Base-by-base conservation (phyloP, 2,888 invertebrate genomes). In the Heliothis peltigera region DNA sequence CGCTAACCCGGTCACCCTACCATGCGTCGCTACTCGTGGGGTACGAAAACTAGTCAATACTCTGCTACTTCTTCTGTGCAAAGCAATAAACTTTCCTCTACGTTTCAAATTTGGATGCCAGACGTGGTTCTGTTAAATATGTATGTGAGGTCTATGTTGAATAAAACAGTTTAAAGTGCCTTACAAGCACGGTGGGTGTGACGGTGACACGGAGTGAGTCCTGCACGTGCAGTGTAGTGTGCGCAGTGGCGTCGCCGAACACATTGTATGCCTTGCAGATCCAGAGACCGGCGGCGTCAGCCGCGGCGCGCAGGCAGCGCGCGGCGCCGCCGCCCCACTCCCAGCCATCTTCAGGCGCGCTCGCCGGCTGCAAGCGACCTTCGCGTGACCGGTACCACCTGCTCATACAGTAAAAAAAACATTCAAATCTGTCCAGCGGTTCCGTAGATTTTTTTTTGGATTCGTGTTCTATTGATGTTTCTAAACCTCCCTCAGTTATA, bases 241-340 rank as follows among this genome's bases (percentile, higher is more conserved):
- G 96, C 54, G 96, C 95, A 42, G 96, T 95, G 81, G 96, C 96
- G 84, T 96, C 96, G 4, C 97, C 97, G 79, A 96, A 95, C 75
- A 95, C 94, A 90, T 97, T 97, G 85, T 95, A 96, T 8, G 96
- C 97, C 79, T 96, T 96, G 90, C 97, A 97, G 58, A 96, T 95
- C 95, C 97, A 97, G 52, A 96, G 93, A 39, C 97, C 97, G 25
- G 95, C 95, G 82, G 96, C 96, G 55, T 94, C 89, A 4, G 96
- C 96, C 4, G 94, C 91, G 82, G 96, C 97, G 80, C 95, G 96
- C 68, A 96, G 94, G 89, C 97, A 97, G 74, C 96, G 95, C 91
- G 97, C 97, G 68, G 96, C 95, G 42, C 97, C 97, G 49, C 96
- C 95, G 84, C 96, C 87, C 97, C 97, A 97, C 76, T 95, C 91